Evolutionary conservation across 2,113 vertebrate species (phyloP), one percentile per base, ranked within the genome.

Genomic region (Anolis carolinensis): DNA sequence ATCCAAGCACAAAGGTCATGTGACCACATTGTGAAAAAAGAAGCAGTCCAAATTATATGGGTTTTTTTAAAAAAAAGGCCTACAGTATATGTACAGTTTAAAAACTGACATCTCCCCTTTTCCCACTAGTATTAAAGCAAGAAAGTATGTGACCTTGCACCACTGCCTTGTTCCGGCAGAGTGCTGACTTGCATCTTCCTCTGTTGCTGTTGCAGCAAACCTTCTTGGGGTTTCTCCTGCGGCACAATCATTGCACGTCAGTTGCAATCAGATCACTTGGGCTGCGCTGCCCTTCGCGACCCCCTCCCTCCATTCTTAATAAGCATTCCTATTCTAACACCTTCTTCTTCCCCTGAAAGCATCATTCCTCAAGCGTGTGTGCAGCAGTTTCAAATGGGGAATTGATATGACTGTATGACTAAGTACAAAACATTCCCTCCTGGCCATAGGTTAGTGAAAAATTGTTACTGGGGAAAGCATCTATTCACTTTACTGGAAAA

Each of bases 131-230:
- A 50, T n/a, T 63, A 72, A 72, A 65, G 50, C 67, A 75, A 62
- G 67, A 62, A 39, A 74, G 27, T 2, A 73, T 25, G 50, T 34
- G 72, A 88, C 76, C 81, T 83, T 83, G 50, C 0, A 13, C 0
- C 0, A 62, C 21, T 36, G 44, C 76, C 83, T 85, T 63, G 62
- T 11, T 65, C 71, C 25, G 68, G 82, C 71, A 77, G 63, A 81
- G 68, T 39, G 72, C 89, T 87, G 91, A 32, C 85, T 83, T 81
- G 65, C 71, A 27, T 20, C 44, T n/a, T 75, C 83, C 2, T 1
- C 67, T 81, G 84, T 20, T 0, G 3, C 84, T 80, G 88, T 48
- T 0, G 9, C 87, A 36, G 21, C 71, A 18, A 72, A 32, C 16
- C 75, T 83, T 48, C 1, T 0, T 36, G 36, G 5, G 65, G 55